Percentiles rank a stretch among this genome's conserved stretches.
Evolutionary conservation across 2,888 invertebrate species (phyloP).

Genomic region (Heliconius sara): DNA sequence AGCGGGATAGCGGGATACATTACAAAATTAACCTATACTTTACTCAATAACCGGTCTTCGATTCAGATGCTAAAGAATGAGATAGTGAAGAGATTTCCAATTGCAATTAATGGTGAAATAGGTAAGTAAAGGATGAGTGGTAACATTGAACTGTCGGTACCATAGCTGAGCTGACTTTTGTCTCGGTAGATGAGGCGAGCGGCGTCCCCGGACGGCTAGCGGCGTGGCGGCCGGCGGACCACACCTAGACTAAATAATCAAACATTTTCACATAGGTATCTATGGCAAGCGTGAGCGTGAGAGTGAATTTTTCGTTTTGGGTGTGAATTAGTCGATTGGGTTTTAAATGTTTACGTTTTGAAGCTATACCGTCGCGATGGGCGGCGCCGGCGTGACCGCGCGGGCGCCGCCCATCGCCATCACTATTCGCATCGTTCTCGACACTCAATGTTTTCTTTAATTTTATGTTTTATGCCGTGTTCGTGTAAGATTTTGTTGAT

Average conservation of each 20-base stretch:
- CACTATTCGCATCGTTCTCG: conserved; percentile 79
- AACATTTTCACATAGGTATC: conserved; percentile 84
- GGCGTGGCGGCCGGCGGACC: conserved; percentile 79
- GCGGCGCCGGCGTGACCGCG: conserved; percentile 73
- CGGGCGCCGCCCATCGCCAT: conserved; percentile 78
- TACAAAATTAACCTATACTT: neutral
- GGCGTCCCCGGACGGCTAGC: conserved; percentile 76
- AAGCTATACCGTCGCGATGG: conserved; percentile 78
- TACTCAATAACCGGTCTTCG: neutral
- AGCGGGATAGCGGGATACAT: conserved; percentile 8
- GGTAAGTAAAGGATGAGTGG: conserved; percentile 52
- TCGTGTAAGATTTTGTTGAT: conserved; percentile 83
- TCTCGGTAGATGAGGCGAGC: conserved; percentile 84
- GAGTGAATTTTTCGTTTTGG: conserved; percentile 84
- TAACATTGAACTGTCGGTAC: conserved; percentile 52
- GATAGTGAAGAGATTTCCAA: conserved; percentile 11
- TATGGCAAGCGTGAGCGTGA: conserved; percentile 85
- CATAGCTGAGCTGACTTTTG: conserved; percentile 80
- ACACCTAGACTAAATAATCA: conserved; percentile 82
- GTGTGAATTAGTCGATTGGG: conserved; percentile 85
- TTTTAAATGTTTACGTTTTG: conserved; percentile 84
- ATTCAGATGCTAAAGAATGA: conserved; percentile 4
- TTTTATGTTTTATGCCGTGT: conserved; percentile 83
- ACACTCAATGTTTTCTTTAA: conserved; percentile 81
- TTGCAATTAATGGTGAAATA: conserved; percentile 29